phyloP scores from a whole-genome alignment of 2,113 vertebrate species.

The Holacanthus passer region DNA sequence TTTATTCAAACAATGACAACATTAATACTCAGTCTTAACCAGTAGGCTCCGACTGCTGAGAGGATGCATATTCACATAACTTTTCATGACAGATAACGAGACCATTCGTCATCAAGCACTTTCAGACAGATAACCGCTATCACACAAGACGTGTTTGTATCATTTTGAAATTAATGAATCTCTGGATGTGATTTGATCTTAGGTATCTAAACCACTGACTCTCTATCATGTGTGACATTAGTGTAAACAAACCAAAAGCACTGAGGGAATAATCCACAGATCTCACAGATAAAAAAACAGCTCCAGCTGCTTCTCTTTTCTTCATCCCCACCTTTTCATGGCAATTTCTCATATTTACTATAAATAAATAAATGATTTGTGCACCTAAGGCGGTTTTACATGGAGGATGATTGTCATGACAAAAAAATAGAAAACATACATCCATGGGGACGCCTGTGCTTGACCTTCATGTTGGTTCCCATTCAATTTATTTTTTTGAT shows the following conservation, averaged over 20 bases:
- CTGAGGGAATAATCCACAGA: neutral
- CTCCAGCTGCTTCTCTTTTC: neutral
- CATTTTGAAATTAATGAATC: neutral
- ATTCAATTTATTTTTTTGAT: slow-evolving; percentile 9
- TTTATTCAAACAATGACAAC: too few species aligned
- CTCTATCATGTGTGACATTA: neutral
- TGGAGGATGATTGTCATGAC: neutral
- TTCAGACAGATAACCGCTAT: neutral
- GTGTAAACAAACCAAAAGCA: neutral
- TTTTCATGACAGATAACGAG: neutral
- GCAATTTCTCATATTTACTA: neutral
- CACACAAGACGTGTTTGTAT: neutral
- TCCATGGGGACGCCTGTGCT: neutral
- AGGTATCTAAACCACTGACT: neutral
- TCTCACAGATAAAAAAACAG: neutral
- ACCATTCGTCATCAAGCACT: neutral
- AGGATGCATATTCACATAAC: neutral
- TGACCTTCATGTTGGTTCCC: neutral
- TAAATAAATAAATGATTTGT: neutral
- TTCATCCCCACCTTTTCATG: neutral
- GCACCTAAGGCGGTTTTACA: slow-evolving; percentile 5
- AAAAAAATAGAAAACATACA: neutral
- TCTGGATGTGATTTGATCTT: slow-evolving; percentile 4
- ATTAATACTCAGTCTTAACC: too few species aligned
- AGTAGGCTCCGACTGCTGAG: too few species aligned